These are phyloP conservation scores for Argyresthia goedartella DNA, from an alignment of 2,888 invertebrate genomes.

Conservation along the genomic window DNA sequence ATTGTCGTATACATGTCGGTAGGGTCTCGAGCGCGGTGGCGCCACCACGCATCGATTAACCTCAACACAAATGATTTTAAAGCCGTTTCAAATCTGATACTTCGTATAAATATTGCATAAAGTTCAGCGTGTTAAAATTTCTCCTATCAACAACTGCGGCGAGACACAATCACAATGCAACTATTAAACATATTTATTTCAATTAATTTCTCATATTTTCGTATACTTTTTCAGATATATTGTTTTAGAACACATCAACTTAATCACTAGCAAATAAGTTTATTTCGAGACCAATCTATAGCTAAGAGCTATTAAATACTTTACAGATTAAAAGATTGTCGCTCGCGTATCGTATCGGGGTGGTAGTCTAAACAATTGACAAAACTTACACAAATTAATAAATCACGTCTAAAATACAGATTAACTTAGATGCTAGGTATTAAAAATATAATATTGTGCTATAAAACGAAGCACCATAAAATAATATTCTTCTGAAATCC, in stretches of 20 bases:
- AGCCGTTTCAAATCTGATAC: not conserved
- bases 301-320: conserved; percentile 18
- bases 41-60: conserved; percentile 17
- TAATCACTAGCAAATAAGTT: conserved; percentile 39
- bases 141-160: conserved; percentile 25
- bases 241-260: conserved; percentile 66
- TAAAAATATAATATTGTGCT: conserved; percentile 45
- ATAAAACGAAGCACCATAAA: conserved; percentile 48
- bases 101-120: not conserved
- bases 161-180: conserved; percentile 35
- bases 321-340: not conserved
- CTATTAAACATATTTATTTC: conserved; percentile 26
- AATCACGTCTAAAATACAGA: conserved; percentile 1
- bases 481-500: conserved; percentile 40
- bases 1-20: conserved; percentile 54
- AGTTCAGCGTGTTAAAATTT: not conserved
- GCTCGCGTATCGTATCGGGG: conserved; percentile 1
- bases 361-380: not conserved
- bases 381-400: not conserved
- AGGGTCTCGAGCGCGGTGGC: conserved; percentile 6
- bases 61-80: not conserved
- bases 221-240: conserved; percentile 70
- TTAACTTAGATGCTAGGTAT: conserved; percentile 33
- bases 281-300: conserved; percentile 34
- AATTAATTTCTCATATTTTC: conserved; percentile 26